Percentiles rank a stretch among this genome's conserved stretches.
phyloP scores from a whole-genome alignment of 2,797 vertebrate species.

The Chelon auratus region DNA sequence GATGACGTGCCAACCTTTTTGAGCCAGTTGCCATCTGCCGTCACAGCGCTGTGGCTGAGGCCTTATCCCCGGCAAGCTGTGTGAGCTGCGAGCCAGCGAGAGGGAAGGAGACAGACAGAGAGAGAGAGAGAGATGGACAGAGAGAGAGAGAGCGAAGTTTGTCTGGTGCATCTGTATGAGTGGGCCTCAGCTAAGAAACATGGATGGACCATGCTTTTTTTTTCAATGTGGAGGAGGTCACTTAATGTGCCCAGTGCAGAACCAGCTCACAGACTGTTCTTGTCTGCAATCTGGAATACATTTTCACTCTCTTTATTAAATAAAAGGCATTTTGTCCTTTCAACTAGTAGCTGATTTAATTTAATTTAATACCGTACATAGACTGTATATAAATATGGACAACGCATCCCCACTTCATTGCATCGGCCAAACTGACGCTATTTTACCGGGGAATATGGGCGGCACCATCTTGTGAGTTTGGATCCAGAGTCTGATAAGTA shows the following conservation, averaged over 20 bases:
- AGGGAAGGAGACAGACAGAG: constrained; percentile 38
- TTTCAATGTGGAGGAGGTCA: constrained; percentile 39
- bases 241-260: constrained; percentile 43
- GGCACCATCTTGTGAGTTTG: no score
- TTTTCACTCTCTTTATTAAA: neutral
- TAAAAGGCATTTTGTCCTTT: neutral
- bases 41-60: constrained; percentile 74
- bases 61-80: constrained; percentile 82
- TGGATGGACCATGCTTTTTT: constrained; percentile 25
- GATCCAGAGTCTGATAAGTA: no score
- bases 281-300: constrained; percentile 5
- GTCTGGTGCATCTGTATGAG: constrained; percentile 55
- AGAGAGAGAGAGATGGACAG: constrained; percentile 14
- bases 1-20: constrained; percentile 81
- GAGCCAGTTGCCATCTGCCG: constrained; percentile 84
- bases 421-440: no score
- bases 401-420: no score
- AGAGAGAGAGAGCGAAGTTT: constrained; percentile 32
- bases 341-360: no score
- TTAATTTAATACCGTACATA: no score
- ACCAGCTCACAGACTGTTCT: constrained; percentile 36
- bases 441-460: no score
- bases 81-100: constrained; percentile 68
- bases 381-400: no score
- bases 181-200: constrained; percentile 52